These are phyloP conservation scores for Hylyphantes graminicola DNA, from an alignment of 1,140 invertebrate genomes.

Conservation along the genomic window DNA sequence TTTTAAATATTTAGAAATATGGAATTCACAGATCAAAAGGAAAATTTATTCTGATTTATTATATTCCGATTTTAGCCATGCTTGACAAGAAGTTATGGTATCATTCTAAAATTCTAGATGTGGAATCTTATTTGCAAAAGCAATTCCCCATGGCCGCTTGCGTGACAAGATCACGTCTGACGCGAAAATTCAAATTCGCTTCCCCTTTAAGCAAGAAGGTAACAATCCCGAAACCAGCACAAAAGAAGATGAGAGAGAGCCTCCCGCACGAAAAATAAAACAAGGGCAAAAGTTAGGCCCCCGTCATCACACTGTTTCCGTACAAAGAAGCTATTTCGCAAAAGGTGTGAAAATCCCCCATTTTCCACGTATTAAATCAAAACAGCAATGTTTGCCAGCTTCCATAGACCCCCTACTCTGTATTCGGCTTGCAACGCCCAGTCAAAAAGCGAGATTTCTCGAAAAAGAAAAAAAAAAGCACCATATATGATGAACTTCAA, in stretches of 20 bases:
- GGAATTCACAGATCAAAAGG: too few species aligned
- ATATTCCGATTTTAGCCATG: neutral
- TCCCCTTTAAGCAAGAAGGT: conserved; percentile 5
- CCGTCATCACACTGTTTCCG: neutral
- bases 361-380: conserved; percentile 52
- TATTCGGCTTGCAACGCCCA: neutral
- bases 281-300: neutral
- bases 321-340: conserved; percentile 21
- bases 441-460: conserved; percentile 26
- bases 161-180: conserved; percentile 42
- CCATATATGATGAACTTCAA: conserved; percentile 17
- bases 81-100: conserved; percentile 47
- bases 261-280: conserved; percentile 35
- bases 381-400: conserved; percentile 43
- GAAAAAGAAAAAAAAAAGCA: conserved; percentile 31
- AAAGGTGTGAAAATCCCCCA: conserved; percentile 25
- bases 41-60: too few species aligned
- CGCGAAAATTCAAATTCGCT: conserved; percentile 37
- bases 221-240: conserved; percentile 45
- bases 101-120: conserved; percentile 5
- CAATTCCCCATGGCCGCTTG: conserved; percentile 30
- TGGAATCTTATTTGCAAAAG: conserved; percentile 44
- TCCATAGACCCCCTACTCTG: neutral
- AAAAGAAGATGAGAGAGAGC: conserved; percentile 47
- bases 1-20: too few species aligned